Percentiles rank a stretch among this genome's conserved stretches.
Conservation (phyloP, 2,888 invertebrate species). For the Frankliniella intonsa region DNA sequence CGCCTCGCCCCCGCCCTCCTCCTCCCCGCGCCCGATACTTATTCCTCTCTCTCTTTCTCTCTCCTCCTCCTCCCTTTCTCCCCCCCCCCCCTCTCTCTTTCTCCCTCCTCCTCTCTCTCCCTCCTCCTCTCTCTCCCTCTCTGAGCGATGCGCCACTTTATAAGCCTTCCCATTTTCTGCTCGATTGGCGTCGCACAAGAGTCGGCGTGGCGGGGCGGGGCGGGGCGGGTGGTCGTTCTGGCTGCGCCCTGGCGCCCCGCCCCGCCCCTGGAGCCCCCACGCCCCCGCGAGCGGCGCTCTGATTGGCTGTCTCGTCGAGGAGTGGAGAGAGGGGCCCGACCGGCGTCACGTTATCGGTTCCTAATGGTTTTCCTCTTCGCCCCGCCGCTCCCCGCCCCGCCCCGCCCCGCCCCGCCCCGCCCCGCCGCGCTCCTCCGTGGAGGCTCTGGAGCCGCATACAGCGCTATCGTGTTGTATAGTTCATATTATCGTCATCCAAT, state of each 20-base stretch:
- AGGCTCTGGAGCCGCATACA: neutral
- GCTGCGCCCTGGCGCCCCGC: too few species aligned
- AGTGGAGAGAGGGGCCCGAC: neutral
- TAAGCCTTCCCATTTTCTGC: constrained; percentile 20
- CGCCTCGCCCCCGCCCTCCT: neutral
- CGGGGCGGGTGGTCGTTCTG: too few species aligned
- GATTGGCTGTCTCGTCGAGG: neutral
- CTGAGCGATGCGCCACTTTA: constrained; percentile 19
- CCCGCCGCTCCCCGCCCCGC: neutral
- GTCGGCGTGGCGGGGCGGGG: neutral
- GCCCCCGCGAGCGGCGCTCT: neutral
- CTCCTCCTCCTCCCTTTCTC: too few species aligned
- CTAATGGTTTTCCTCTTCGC: neutral
- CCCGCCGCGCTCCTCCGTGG: neutral
- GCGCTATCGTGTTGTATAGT: neutral
- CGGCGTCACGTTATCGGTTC: neutral
- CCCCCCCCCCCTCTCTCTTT: neutral
- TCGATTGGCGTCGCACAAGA: constrained; percentile 23
- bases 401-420: neutral
- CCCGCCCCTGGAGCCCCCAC: too few species aligned
- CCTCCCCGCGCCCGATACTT: too few species aligned
- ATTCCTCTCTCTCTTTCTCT: too few species aligned
- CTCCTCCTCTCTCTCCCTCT: too few species aligned
- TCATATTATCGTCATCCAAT: neutral
- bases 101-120: neutral